Evolutionary conservation across 2,888 invertebrate genomes (phyloP).

Genomic region (Himalopsyche tibetana): DNA sequence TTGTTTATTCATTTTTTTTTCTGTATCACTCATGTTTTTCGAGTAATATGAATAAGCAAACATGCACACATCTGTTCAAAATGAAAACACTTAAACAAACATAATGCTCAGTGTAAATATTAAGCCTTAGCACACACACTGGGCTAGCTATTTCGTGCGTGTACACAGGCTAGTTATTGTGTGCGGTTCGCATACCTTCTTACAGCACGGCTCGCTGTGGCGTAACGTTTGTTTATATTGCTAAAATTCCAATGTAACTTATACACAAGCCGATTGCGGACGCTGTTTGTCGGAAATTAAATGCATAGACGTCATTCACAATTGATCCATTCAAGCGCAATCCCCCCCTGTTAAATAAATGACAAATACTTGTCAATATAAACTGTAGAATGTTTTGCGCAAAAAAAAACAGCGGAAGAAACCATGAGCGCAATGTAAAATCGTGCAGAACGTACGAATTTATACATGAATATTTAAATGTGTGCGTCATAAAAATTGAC

Average conservation of each 20-base stretch:
- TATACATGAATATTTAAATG: too few relatives aligned
- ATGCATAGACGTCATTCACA: not conserved
- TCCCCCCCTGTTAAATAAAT: not conserved
- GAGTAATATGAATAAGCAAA: not conserved
- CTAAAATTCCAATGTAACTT: too few relatives aligned
- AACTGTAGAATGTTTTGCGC: too few relatives aligned
- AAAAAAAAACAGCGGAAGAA: too few relatives aligned
- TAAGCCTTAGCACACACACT: constrained; percentile 59
- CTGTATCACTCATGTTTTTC: not conserved
- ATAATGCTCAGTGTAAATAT: constrained; percentile 64
- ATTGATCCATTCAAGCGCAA: not conserved
- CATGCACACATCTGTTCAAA: constrained; percentile 58
- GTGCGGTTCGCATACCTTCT: constrained; percentile 1
- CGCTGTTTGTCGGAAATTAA: not conserved
- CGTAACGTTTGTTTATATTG: not conserved
- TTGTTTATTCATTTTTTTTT: too few relatives aligned
- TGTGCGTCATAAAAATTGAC: too few relatives aligned
- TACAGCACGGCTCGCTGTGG: constrained; percentile 7
- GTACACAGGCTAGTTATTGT: constrained; percentile 20
- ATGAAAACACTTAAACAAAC: constrained; percentile 65
- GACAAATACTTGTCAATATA: not conserved
- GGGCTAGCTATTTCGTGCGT: constrained; percentile 38
- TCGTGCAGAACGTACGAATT: too few relatives aligned
- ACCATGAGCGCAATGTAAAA: too few relatives aligned
- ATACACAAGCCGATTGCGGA: too few relatives aligned